Evolutionary conservation across 1,140 invertebrate genomes (phyloP).

Genomic region (Octopus bimaculoides): DNA sequence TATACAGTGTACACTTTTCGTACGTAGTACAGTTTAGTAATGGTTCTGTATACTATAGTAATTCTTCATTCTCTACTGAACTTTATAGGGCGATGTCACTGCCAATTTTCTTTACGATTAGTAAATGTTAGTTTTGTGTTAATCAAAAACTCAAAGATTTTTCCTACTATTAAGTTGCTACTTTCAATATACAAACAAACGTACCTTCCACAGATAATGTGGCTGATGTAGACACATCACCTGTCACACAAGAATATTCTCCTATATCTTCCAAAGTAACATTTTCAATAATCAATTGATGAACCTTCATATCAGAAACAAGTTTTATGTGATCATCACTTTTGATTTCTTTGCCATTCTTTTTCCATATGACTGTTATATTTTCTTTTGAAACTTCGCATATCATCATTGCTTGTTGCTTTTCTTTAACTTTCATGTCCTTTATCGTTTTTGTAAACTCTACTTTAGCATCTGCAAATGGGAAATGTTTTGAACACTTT

Average conservation of each 20-base stretch:
- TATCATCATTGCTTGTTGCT: conserved; percentile 41
- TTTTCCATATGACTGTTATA: conserved; percentile 70
- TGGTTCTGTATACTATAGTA: too few relatives aligned
- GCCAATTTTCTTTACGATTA: too few relatives aligned
- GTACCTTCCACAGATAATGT: conserved; percentile 47
- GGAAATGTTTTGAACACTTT: neutral
- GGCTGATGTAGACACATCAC: conserved; percentile 45
- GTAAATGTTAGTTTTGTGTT: too few relatives aligned
- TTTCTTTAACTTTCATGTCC: conserved; percentile 39
- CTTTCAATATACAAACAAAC: neutral
- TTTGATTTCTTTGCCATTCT: conserved; percentile 69
- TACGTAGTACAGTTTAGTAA: too few relatives aligned
- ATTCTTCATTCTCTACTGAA: too few relatives aligned
- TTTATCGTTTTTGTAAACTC: conserved; percentile 45
- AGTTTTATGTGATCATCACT: conserved; percentile 73
- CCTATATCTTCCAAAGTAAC: conserved; percentile 43
- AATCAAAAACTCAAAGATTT: too few relatives aligned
- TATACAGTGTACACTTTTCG: too few relatives aligned
- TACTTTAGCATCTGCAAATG: conserved; percentile 38
- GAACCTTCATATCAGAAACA: conserved; percentile 39
- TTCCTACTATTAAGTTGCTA: too few relatives aligned
- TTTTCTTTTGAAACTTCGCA: conserved; percentile 36
- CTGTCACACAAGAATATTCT: conserved; percentile 44
- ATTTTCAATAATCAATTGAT: conserved; percentile 46
- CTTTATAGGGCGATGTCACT: too few relatives aligned